Evolutionary conservation across 2,888 invertebrate species (phyloP).

Genomic region (Nomada fabriciana): DNA sequence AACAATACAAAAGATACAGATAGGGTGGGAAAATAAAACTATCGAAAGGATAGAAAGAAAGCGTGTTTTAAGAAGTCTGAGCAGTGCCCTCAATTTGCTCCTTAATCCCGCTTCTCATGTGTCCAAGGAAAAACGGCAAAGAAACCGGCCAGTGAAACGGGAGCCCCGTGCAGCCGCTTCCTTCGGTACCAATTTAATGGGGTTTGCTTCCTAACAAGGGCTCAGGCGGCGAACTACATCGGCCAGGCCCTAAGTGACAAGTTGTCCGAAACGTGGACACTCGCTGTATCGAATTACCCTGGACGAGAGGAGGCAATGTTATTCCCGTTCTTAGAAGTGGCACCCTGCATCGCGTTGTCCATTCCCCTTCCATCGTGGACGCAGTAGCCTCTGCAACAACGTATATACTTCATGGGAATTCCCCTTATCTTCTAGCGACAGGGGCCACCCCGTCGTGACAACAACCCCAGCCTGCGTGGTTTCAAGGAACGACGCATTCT

Average conservation of each 20-base stretch:
- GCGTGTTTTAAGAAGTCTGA: slow-evolving; percentile 5
- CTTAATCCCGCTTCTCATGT: slow-evolving; percentile 11
- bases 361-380: not conserved
- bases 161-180: slow-evolving; percentile 27
- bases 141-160: slow-evolving; percentile 35
- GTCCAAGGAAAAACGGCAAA: slow-evolving; percentile 13
- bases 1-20: no score
- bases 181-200: slow-evolving; percentile 59
- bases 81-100: slow-evolving; percentile 9
- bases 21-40: no score
- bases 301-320: slow-evolving; percentile 44
- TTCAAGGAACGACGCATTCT: slow-evolving; percentile 42
- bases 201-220: slow-evolving; percentile 49
- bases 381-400: not conserved
- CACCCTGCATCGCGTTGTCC: slow-evolving; percentile 13
- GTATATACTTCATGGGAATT: slow-evolving; percentile 37
- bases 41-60: not conserved
- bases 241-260: slow-evolving; percentile 64
- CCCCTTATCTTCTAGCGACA: slow-evolving; percentile 55
- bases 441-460: slow-evolving; percentile 31
- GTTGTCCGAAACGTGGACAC: slow-evolving; percentile 60
- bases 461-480: slow-evolving; percentile 5
- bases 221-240: slow-evolving; percentile 41
- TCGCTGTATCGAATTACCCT: slow-evolving; percentile 68
- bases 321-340: slow-evolving; percentile 30